Evolutionary conservation across 2,888 invertebrate genomes (phyloP), one percentile per base, ranked within the genome.

Genomic region (Drosophila algonquin): DNA sequence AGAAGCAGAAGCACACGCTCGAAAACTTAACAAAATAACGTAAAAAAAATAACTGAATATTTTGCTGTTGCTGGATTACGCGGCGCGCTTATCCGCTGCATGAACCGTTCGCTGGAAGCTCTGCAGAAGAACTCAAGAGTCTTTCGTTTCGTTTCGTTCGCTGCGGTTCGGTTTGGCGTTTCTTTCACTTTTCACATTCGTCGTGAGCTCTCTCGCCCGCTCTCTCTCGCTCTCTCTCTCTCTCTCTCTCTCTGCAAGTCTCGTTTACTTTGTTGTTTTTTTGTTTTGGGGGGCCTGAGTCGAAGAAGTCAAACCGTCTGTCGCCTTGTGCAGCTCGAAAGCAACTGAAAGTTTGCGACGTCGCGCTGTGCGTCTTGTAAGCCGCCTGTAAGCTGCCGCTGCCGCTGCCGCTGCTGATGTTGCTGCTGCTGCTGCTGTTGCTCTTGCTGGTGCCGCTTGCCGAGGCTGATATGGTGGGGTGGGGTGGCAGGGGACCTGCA

Each of bases 281-380:
- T 35, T 46, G 18, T 18, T 18, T 18, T 18, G 45, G 16, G 18
- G 47, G 27, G 47, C 27, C 35, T 32, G 24, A 48, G 54, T 35
- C 53, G 35, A 52, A 44, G 35, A 52, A 44, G 47, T 46, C 70
- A 70, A 81, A 83, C 83, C 81, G 83, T 40, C 40, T 40, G 40
- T 81, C 65, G 84, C 76, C 80, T 78, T 78, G 80, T 76, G 84
- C 81, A 87, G 87, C 83, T 83, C 75, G 78, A 78, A 84, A 84
- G 87, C 83, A 83, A 83, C 83, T 83, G 87, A 87, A 83, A 87
- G 87, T 83, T 81, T 50, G 74, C 60, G 71, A 40, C 60, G 64
- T 30, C 58, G 80, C 78, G 65, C 70, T 70, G 78, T 75, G 87
- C 81, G 84, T 87, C 83, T 86, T 84, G 83, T 87, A 87, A 83